Conservation (phyloP, 37 sponge, comb jelly and placozoan species). For the Aphrocallistes beatrix region DNA sequence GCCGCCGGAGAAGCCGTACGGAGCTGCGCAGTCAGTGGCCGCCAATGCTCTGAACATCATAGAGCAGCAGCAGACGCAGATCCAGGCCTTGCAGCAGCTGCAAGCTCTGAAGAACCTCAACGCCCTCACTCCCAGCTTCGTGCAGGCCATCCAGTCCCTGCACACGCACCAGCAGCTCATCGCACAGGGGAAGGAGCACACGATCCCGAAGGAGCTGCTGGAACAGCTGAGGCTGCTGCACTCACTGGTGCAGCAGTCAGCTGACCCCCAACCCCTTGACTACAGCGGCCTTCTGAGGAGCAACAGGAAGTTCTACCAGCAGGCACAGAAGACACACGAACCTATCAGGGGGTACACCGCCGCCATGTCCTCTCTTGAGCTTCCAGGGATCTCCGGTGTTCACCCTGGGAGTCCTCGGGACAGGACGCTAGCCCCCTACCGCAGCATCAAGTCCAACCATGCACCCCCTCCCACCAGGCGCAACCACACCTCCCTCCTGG, state of each 20-base stretch:
- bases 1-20: neutral
- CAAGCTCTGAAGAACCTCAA: conserved; percentile 2
- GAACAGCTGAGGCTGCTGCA: conserved; percentile 3
- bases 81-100: neutral
- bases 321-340: too few species aligned
- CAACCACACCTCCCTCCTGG: neutral
- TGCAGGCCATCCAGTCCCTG: neutral
- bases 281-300: neutral
- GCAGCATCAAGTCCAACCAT: neutral
- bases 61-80: conserved; percentile 1
- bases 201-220: neutral
- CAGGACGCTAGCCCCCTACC: neutral
- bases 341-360: neutral
- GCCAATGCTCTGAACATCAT: neutral
- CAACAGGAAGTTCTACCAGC: neutral
- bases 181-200: neutral
- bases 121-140: neutral
- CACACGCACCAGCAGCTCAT: neutral
- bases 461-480: neutral
- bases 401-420: neutral
- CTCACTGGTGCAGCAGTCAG: conserved; percentile 8
- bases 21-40: neutral
- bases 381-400: neutral
- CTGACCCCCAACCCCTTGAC: neutral
- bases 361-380: neutral